These are phyloP conservation scores for Congeria kusceri DNA, from an alignment of 2,888 invertebrate genomes.

Conservation along the genomic window DNA sequence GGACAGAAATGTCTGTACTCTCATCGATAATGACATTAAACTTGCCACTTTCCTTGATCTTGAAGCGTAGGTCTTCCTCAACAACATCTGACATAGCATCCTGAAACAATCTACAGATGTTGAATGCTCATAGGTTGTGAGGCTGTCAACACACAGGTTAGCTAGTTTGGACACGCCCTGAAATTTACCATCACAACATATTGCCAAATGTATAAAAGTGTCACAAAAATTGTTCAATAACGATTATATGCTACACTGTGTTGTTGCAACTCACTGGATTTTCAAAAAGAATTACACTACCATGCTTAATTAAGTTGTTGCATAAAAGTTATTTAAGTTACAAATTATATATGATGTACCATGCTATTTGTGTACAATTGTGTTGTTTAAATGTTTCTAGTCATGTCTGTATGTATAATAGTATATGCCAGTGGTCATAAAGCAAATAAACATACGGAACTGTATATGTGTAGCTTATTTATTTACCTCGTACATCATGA, in stretches of 20 bases:
- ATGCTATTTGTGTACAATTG: not conserved
- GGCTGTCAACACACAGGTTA: conserved; percentile 16
- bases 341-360: not conserved
- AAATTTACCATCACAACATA: not conserved
- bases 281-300: no score
- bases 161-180: conserved; percentile 7
- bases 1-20: conserved; percentile 36
- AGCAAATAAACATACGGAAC: no score
- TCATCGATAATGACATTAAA: conserved; percentile 48
- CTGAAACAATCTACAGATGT: conserved; percentile 11
- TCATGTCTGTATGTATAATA: not conserved
- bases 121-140: conserved; percentile 18
- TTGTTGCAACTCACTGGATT: no score
- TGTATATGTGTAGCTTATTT: no score
- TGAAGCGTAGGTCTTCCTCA: conserved; percentile 5
- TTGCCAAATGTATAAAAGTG: no score
- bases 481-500: conserved; percentile 13
- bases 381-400: not conserved
- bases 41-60: conserved; percentile 8
- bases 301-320: no score
- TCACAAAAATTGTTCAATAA: no score
- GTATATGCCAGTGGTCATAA: no score
- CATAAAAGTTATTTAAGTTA: not conserved
- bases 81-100: conserved; percentile 9
- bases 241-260: no score